A percentile compares a stretch with the other conserved stretches of the same genome.
Evolutionary conservation across 1,140 invertebrate genomes (phyloP).

Genomic region (Dolichoris vasculosae): DNA sequence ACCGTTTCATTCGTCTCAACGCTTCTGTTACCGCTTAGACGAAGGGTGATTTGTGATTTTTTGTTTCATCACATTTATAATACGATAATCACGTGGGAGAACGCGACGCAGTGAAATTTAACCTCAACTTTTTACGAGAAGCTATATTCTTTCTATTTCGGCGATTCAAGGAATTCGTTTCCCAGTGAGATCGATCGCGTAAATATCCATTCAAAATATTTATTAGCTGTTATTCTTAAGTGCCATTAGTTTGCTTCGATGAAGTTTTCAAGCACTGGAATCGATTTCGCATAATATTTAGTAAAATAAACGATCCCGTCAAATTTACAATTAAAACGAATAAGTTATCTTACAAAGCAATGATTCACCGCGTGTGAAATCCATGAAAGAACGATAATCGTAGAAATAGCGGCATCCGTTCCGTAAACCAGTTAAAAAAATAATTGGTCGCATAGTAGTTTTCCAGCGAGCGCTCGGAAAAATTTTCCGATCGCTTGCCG

Average conservation of each 20-base stretch:
- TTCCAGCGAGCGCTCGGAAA: background rate
- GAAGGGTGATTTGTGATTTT: background rate
- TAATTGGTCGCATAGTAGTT: too few relatives aligned
- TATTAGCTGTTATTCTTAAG: background rate
- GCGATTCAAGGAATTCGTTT: background rate
- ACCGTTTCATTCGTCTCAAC: slow-evolving; percentile 18
- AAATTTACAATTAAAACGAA: background rate
- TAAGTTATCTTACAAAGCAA: too few relatives aligned
- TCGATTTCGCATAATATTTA: background rate
- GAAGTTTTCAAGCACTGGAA: background rate
- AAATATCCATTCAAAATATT: background rate
- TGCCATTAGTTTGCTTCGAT: background rate
- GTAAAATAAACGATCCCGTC: background rate
- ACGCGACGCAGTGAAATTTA: background rate
- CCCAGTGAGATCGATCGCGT: background rate
- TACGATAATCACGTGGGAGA: background rate
- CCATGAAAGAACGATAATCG: too few relatives aligned
- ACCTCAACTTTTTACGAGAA: background rate
- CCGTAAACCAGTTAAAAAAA: too few relatives aligned
- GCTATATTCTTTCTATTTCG: background rate
- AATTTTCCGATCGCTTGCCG: background rate
- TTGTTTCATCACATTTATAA: background rate
- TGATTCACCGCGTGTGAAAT: background rate
- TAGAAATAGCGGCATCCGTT: too few relatives aligned
- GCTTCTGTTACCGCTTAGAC: slow-evolving; percentile 8